Conservation (phyloP, 2,888 invertebrate genomes). For the Hipparchia semele region DNA sequence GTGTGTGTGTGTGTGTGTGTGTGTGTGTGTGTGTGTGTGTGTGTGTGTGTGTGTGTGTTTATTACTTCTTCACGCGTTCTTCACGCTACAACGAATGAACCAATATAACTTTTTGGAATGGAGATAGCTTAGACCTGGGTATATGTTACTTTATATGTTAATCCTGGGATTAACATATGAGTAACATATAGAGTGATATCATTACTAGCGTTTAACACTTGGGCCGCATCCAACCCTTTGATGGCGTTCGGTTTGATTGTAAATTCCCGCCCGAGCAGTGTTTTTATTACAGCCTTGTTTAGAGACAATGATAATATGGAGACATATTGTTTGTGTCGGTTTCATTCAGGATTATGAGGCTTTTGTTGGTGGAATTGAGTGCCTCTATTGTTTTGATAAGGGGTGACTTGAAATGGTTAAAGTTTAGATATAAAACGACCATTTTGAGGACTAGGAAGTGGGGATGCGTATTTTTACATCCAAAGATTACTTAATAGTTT, state of each 20-base stretch:
- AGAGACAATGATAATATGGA: slow-evolving; percentile 38
- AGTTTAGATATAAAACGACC: not conserved
- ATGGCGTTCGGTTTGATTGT: slow-evolving; percentile 56
- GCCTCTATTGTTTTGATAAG: slow-evolving; percentile 27
- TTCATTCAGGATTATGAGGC: slow-evolving; percentile 32
- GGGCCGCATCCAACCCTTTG: slow-evolving; percentile 46
- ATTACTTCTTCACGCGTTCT: too few species aligned
- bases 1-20: too few species aligned
- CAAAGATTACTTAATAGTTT: not conserved
- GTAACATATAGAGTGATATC: too few species aligned
- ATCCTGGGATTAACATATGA: too few species aligned
- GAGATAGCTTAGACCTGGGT: too few species aligned
- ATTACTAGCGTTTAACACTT: slow-evolving; percentile 34
- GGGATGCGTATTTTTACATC: not conserved
- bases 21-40: too few species aligned
- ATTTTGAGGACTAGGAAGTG: not conserved
- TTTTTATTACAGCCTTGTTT: slow-evolving; percentile 49
- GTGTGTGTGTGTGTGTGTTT: too few species aligned
- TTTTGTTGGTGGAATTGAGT: slow-evolving; percentile 32
- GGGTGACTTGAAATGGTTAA: not conserved
- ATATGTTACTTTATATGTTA: too few species aligned
- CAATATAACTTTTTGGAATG: too few species aligned
- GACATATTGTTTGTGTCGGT: slow-evolving; percentile 38
- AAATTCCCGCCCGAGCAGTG: slow-evolving; percentile 53
- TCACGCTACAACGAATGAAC: too few species aligned